Conservation (phyloP, 2,113 vertebrate genomes). For the Delphinus delphis region DNA sequence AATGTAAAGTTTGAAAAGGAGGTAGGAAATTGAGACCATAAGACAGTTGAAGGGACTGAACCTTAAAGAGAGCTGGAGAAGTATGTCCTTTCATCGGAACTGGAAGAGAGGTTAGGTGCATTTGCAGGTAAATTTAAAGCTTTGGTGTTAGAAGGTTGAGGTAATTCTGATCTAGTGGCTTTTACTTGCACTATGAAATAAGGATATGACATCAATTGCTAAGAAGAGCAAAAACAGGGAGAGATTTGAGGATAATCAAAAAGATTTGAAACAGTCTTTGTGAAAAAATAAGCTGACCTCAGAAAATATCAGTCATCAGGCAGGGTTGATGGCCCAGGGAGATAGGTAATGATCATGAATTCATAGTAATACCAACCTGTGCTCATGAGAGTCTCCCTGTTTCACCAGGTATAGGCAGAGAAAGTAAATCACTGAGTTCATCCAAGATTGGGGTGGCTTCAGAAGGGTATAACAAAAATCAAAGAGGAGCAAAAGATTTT, state of each 20-base stretch:
- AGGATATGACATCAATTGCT: background rate
- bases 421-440: background rate
- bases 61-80: background rate
- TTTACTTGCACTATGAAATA: slow-evolving; percentile 37
- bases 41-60: background rate
- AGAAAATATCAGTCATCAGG: background rate
- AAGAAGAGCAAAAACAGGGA: background rate
- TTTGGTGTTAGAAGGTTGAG: background rate
- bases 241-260: background rate
- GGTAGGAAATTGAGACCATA: background rate
- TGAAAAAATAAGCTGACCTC: background rate
- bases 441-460: background rate
- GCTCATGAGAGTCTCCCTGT: background rate
- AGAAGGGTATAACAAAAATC: background rate
- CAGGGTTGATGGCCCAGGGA: background rate
- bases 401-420: background rate
- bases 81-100: background rate
- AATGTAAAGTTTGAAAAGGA: background rate
- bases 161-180: background rate
- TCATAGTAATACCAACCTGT: background rate
- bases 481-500: background rate
- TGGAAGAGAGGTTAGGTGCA: background rate
- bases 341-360: background rate
- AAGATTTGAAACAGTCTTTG: background rate
- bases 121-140: background rate